Evolutionary conservation across 2,888 invertebrate genomes (phyloP), one percentile per base, ranked within the genome.

Genomic region (Bellardia bayeri): DNA sequence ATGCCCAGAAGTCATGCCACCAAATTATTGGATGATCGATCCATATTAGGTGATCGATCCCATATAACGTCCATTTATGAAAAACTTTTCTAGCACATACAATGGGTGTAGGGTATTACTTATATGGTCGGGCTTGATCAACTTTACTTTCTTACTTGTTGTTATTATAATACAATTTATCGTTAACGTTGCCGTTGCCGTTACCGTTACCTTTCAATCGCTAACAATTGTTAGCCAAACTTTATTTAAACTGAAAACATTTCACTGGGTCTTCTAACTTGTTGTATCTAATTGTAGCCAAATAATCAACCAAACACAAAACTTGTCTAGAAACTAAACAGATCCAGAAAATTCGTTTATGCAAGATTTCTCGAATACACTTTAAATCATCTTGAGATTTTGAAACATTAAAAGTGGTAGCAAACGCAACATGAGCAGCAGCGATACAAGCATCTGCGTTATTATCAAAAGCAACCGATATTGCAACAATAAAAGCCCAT

Each of bases 311-410:
- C 2, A 9, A 58, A 30, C 37, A 74, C 23, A 68, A 71, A 42
- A 64, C 14, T 45, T 63, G 3, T 75, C n/a, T 6, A 45, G 56
- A 83, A 64, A 71, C 71, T 64, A 64, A 72, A 75, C 68, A 85
- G 85, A 80, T 54, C 40, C 42, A 61, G 68, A n/a, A 80, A 85
- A 79, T 51, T 49, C 45, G 37, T 80, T 63, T 69, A 40, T 56
- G 66, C 63, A 61, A 75, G n/a, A 85, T 40, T 81, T 82, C 49
- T 63, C 23, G 51, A 81, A 81, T 64, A 74, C 61, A 69, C 79
- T 82, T 79, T 37, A 74, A 68, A 79, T 23, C 64, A 63, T 74
- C 54, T 86, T 82, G 78, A 82, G 61, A 68, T 74, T 82, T 76
- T 68, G 64, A 74, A 82, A 82, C 54, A 37, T 64, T 75, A 45